Evolutionary conservation across 2,113 vertebrate species (phyloP), one percentile per base, ranked within the genome.

Genomic region (Protobothrops flavoviridis): DNA sequence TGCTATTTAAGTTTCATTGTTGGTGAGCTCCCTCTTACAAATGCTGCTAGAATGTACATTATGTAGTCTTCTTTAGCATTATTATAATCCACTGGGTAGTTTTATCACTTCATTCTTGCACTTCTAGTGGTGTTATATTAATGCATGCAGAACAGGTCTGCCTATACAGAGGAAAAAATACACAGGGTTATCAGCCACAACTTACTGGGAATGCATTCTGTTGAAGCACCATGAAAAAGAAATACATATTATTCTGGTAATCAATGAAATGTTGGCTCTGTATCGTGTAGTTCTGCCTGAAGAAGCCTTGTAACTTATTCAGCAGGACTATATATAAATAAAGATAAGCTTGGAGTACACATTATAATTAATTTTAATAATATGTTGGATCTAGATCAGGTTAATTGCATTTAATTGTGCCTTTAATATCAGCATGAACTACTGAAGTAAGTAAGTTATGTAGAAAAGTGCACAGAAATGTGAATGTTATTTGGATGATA

Each of bases 1-100:
- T 97, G 96, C 97, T 95, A 95, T 94, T 96, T 93, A 98, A 97
- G 96, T 96, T 96, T 96, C 92, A 74, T 52, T 69, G 89, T 96
- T 97, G 97, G 95, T 96, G 96, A 94, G 90, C 88, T 96, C 93
- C 87, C 74, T 92, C 85, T 96, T 95, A 91, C 29, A 94, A 94
- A 74, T 87, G 64, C 59, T 95, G 91, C 93, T 59, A 93, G 93
- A 95, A 74, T 94, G 33, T 81, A 81, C 15, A 39, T 81, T 81
- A 81, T 39, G 69, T 81, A 21, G 15, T 81, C 69, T 81, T 81
- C 93, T 93, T 97, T 1, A 0, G 92, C 92, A 69, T 91, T 92
- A 93, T 95, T 95, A 90, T 93, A 91, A 94, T 92, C 12, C 85
- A 20, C 39, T 45, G 91, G 87, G 57, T 45, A 85, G 64, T 93